These are phyloP conservation scores for Aviceda subcristata DNA, from an alignment of 2,113 vertebrate species.

Conservation along the genomic window DNA sequence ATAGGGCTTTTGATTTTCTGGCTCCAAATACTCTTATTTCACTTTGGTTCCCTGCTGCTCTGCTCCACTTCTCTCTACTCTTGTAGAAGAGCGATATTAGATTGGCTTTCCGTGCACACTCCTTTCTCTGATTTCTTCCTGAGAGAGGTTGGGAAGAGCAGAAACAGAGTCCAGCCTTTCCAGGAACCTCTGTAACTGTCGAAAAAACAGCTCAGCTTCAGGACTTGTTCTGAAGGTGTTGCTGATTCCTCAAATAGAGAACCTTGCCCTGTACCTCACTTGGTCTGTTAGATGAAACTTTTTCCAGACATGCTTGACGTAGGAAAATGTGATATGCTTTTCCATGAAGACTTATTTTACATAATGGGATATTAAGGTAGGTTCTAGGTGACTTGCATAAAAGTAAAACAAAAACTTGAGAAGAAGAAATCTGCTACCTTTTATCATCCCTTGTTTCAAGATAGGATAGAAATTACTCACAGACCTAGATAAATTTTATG, in stretches of 20 bases:
- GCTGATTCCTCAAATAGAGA: neutral
- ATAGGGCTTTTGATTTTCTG: neutral
- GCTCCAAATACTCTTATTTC: neutral
- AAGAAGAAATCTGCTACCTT: neutral
- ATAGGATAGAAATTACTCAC: neutral
- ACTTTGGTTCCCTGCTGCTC: neutral
- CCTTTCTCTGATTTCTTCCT: neutral
- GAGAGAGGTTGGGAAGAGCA: neutral
- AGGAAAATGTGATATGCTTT: neutral
- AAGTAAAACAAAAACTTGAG: neutral
- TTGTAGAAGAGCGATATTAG: neutral
- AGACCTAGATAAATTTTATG: neutral
- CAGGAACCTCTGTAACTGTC: neutral
- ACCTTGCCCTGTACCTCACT: neutral
- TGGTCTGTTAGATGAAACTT: neutral
- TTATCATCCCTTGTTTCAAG: neutral
- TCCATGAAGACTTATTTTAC: neutral
- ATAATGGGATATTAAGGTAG: neutral
- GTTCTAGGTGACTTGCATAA: neutral
- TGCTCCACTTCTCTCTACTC: neutral
- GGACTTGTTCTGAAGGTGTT: neutral
- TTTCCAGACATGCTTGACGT: neutral
- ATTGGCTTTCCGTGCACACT: neutral
- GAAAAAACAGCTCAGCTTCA: neutral
- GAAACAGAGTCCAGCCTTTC: neutral